Conservation (phyloP, 2,113 vertebrate genomes). For the Oceanites oceanicus region DNA sequence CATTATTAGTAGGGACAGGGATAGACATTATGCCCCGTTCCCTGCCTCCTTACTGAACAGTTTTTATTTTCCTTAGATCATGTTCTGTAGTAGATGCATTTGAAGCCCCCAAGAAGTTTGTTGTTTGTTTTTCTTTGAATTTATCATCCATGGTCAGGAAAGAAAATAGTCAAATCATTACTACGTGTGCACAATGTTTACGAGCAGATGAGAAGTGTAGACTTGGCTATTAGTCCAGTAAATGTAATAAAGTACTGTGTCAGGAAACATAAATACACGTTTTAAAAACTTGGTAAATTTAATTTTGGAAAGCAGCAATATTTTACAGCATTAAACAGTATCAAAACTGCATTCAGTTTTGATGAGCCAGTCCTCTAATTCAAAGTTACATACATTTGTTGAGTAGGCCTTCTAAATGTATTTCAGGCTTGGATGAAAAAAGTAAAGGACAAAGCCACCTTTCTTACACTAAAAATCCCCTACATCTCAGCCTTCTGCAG, state of each 20-base stretch:
- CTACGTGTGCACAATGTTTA: not conserved
- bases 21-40: not conserved
- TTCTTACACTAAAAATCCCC: not conserved
- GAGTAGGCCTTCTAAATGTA: not conserved
- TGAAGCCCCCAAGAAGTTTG: not conserved
- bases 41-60: not conserved
- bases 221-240: not conserved
- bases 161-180: not conserved
- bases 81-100: not conserved
- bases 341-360: not conserved
- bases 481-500: not conserved
- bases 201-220: not conserved
- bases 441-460: not conserved
- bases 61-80: not conserved
- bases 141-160: not conserved
- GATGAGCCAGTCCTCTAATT: not conserved
- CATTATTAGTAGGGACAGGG: not conserved
- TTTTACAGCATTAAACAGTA: not conserved
- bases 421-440: not conserved
- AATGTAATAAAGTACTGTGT: not conserved
- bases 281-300: not conserved
- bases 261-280: not conserved
- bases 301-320: not conserved
- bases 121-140: not conserved
- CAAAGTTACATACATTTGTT: not conserved